phyloP scores from a whole-genome alignment of 2,888 invertebrate species.

The Smittia aterrima region DNA sequence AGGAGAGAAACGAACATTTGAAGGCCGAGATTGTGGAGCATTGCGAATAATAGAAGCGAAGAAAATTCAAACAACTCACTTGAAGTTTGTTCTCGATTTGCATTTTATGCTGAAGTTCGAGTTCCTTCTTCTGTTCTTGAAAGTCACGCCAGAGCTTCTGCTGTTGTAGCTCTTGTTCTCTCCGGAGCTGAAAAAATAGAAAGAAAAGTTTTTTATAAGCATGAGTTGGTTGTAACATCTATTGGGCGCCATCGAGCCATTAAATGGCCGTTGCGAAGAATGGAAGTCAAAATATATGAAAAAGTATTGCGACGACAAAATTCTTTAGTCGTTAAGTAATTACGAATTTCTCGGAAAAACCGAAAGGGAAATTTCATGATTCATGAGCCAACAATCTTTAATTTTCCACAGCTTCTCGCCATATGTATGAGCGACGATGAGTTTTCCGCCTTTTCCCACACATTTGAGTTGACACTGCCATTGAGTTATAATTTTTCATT shows the following conservation, averaged over 20 bases:
- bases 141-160: constrained; percentile 87
- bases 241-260: not conserved
- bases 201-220: not conserved
- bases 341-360: not conserved
- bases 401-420: not conserved
- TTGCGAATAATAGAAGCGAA: not conserved
- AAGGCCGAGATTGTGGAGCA: not conserved
- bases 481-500: constrained; percentile 31
- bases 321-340: not conserved
- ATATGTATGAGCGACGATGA: not conserved
- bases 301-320: too few species aligned
- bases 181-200: constrained; percentile 72
- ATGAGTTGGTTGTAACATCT: not conserved
- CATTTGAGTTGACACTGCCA: constrained; percentile 26
- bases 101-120: constrained; percentile 86
- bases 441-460: constrained; percentile 23
- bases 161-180: constrained; percentile 90
- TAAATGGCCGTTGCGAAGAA: not conserved
- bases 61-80: constrained; percentile 56
- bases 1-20: too few species aligned
- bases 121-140: constrained; percentile 86
- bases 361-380: not conserved
- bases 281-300: too few species aligned
- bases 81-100: constrained; percentile 85
- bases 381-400: not conserved